Base-by-base conservation (phyloP, 2,888 invertebrate genomes). In the Glaucopsyche alexis region DNA sequence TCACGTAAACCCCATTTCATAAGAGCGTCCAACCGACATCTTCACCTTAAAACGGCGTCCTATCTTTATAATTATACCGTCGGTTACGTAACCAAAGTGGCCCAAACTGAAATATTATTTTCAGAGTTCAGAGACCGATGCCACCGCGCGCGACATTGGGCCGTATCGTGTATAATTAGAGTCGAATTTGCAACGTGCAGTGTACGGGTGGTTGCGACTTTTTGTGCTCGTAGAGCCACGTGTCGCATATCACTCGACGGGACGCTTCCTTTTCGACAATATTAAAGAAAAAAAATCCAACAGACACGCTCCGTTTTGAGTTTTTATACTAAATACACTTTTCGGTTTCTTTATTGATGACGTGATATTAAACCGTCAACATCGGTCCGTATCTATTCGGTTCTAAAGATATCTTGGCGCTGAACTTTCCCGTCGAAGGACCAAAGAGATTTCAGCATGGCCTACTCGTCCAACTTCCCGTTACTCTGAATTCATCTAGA, bases 191-290 rank as follows among this genome's bases (percentile, higher is more conserved):
- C 84, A 78, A 80, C 81, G 82, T 78, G 66, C 71, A 72, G 52
- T 70, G 45, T 52, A 16, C 69, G 72, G 79, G 80, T 77, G 77
- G 75, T 84, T 90, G 80, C 81, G 86, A 80, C 88, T 80, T 87
- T 87, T 79, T 75, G 79, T 72, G 79, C 81, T 76, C 78, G 80
- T 73, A 76, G 75, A 84, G 85, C 91, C 92, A 91, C 85, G 89
- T 92, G 92, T 92, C 92, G 88, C 92, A 85, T 91, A 90, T 93
- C 92, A 91, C 89, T 92, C 92, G 89, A 78, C 91, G 81, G 79
- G 83, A 80, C 84, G 89, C 88, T 92, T 90, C 91, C 91, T 90
- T 90, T 90, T 87, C 86, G 88, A 90, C 89, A 89, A 87, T 89
- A 78, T 77, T 77, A 76, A 76, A 78, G 75, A 79, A 79, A 79